phyloP scores from a whole-genome alignment of 1,140 invertebrate species.

The Papilio machaon region DNA sequence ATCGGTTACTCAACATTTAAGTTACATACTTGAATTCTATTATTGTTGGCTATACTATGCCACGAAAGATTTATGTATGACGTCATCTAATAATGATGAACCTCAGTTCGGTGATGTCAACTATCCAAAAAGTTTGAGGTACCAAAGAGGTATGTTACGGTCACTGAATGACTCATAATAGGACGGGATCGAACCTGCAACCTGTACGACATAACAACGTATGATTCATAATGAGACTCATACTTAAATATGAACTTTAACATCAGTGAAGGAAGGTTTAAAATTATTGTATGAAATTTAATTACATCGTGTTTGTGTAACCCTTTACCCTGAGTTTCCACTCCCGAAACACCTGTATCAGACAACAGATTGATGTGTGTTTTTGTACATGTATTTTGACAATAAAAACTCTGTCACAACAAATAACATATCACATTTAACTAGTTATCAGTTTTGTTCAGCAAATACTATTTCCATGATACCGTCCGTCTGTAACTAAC shows the following conservation, averaged over 20 bases:
- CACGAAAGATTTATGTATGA: not conserved
- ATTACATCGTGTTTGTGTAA: not conserved
- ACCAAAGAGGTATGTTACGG: not conserved
- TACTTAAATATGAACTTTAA: not conserved
- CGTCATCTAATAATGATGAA: not conserved
- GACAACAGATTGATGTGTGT: no score
- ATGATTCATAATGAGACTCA: not conserved
- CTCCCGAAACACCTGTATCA: no score
- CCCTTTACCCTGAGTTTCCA: not conserved
- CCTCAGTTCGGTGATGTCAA: conserved; percentile 12
- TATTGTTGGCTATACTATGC: no score
- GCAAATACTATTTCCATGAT: not conserved
- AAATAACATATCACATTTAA: not conserved
- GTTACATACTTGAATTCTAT: no score
- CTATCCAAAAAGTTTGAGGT: conserved; percentile 22
- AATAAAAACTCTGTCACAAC: no score
- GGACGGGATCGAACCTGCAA: conserved; percentile 33
- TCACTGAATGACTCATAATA: not conserved
- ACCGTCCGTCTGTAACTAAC: not conserved
- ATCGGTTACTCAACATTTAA: no score
- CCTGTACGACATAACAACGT: not conserved
- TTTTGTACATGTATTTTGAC: no score
- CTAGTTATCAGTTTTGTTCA: not conserved
- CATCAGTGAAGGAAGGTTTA: not conserved
- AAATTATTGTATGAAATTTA: not conserved